Evolutionary conservation across 2,888 invertebrate genomes (phyloP).

Genomic region (Leptarthrus brevirostris): DNA sequence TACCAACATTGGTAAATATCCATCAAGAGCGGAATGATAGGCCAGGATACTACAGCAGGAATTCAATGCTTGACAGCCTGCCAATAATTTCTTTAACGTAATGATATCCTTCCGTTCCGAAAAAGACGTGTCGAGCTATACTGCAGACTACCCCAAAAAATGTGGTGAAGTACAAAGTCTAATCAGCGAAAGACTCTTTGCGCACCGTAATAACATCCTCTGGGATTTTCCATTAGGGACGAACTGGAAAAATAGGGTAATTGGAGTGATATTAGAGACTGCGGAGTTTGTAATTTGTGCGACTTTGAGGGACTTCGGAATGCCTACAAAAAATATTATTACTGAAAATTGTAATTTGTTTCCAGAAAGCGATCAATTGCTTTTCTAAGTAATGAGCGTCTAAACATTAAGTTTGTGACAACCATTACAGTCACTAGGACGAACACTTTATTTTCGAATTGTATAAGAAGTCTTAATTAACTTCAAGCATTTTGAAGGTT

Average conservation of each 20-base stretch:
- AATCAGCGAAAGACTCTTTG: conserved; percentile 1
- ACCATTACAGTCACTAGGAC: too few relatives aligned
- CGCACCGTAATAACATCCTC: conserved; percentile 5
- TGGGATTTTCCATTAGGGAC: conserved; percentile 1
- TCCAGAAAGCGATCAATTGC: neutral
- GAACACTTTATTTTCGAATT: too few relatives aligned
- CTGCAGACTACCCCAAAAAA: neutral
- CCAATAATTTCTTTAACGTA: conserved; percentile 12
- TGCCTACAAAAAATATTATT: neutral
- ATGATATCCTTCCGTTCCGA: conserved; percentile 9
- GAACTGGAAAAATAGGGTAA: conserved; percentile 7
- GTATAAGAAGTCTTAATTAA: too few relatives aligned
- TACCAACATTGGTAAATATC: conserved; percentile 7
- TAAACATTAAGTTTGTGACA: too few relatives aligned
- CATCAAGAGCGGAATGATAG: neutral
- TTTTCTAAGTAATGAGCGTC: neutral
- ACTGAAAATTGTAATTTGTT: neutral
- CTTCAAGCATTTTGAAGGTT: too few relatives aligned
- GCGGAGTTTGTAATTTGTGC: neutral
- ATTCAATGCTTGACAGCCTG: conserved; percentile 7
- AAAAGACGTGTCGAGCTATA: conserved; percentile 7
- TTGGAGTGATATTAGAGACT: neutral
- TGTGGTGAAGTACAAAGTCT: neutral
- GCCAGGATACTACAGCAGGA: neutral
- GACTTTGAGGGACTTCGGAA: neutral